A percentile compares a stretch with the other conserved stretches of the same genome.
phyloP scores from a whole-genome alignment of 2,113 vertebrate species.

The Caretta caretta region DNA sequence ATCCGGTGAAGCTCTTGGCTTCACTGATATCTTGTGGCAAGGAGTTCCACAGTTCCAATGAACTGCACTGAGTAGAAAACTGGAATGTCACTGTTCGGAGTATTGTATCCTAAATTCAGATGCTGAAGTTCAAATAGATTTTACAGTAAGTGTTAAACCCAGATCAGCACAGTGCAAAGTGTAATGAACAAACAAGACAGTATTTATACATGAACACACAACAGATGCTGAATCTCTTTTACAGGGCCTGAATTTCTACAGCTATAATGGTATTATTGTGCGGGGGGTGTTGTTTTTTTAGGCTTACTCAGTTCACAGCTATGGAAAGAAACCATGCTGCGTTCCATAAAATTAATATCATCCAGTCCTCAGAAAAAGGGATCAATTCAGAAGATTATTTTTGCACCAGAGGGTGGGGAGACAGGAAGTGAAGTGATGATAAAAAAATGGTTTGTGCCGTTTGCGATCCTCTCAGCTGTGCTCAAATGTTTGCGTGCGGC shows the following conservation, averaged over 20 bases:
- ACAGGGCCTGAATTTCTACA: background rate
- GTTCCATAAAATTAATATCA: background rate
- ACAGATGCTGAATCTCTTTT: too few relatives aligned
- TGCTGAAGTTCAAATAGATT: background rate
- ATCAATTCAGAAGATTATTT: background rate
- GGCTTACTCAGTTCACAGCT: background rate
- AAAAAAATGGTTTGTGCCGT: too few relatives aligned
- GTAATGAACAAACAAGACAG: background rate
- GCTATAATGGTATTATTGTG: background rate
- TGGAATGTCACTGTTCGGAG: background rate
- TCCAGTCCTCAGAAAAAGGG: background rate
- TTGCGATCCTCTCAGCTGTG: too few relatives aligned
- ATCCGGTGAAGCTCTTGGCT: background rate
- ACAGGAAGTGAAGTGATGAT: background rate
- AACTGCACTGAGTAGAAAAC: background rate
- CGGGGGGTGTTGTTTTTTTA: background rate
- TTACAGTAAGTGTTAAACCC: background rate
- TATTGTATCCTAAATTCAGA: background rate
- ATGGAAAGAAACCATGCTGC: background rate
- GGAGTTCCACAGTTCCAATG: background rate
- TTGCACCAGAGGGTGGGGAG: background rate
- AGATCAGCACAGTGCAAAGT: background rate
- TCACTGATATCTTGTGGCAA: background rate
- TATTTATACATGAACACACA: background rate
- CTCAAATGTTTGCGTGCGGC: background rate